A percentile compares a stretch with the other conserved stretches of the same genome.
Conservation (phyloP, 2,113 vertebrate species). For the Tragulus kanchil region DNA sequence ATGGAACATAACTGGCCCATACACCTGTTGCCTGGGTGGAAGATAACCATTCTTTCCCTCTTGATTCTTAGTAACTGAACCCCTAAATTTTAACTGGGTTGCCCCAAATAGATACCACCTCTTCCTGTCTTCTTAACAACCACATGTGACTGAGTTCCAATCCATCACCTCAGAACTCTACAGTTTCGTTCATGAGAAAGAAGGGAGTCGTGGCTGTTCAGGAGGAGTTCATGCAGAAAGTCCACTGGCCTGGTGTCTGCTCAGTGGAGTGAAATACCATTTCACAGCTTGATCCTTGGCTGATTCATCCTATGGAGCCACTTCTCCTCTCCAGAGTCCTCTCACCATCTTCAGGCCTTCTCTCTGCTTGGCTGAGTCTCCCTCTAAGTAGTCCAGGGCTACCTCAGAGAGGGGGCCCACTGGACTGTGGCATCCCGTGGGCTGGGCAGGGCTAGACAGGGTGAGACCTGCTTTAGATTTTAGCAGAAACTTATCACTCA, state of each 20-base stretch:
- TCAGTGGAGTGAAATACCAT: neutral
- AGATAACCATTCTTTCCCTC: neutral
- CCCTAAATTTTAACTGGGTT: neutral
- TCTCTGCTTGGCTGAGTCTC: no score
- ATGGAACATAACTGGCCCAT: neutral
- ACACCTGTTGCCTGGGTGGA: neutral
- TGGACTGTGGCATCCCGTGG: neutral
- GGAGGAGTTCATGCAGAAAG: neutral
- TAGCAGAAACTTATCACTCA: neutral
- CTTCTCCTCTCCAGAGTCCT: neutral
- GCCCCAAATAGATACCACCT: neutral
- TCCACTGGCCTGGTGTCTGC: neutral
- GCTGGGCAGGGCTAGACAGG: neutral
- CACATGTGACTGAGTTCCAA: neutral
- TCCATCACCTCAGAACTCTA: neutral
- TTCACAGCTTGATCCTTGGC: neutral
- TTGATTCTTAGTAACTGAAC: neutral
- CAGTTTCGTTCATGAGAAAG: neutral
- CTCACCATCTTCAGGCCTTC: neutral
- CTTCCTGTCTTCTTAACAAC: neutral
- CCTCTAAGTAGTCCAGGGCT: neutral
- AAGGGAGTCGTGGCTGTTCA: rapidly evolving
- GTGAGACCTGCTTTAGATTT: neutral
- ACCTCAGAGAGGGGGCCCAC: neutral
- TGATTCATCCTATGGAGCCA: neutral